Conservation (phyloP, 2,888 invertebrate species). For the Macrosoma leucophasiata region DNA sequence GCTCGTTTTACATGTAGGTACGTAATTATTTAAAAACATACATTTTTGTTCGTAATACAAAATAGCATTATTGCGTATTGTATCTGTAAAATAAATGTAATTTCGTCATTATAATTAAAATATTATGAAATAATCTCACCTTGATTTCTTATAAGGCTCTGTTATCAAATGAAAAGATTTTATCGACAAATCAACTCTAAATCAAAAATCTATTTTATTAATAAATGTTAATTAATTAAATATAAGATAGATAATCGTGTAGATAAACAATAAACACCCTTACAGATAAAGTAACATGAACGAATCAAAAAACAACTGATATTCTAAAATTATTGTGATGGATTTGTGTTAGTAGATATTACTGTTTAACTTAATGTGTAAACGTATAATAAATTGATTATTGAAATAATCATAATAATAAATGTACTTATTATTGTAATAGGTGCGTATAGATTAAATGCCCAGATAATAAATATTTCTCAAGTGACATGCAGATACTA, state of each 20-base stretch:
- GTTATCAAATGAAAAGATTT: slow-evolving; percentile 66
- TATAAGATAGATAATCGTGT: slow-evolving; percentile 21
- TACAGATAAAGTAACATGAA: slow-evolving; percentile 45
- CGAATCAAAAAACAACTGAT: slow-evolving; percentile 71
- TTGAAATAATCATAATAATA: slow-evolving; percentile 24
- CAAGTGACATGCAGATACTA: too few relatives aligned
- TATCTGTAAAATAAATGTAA: slow-evolving; percentile 7
- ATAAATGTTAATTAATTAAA: slow-evolving; percentile 29
- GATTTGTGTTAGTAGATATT: slow-evolving; percentile 64
- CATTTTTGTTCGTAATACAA: too few relatives aligned
- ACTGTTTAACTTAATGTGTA: slow-evolving; percentile 45
- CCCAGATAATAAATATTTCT: too few relatives aligned
- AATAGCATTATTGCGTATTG: too few relatives aligned
- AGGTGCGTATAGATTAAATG: slow-evolving; percentile 24
- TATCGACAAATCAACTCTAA: slow-evolving; percentile 59
- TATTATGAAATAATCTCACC: slow-evolving; percentile 24
- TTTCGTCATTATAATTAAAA: slow-evolving; percentile 10
- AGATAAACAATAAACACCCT: slow-evolving; percentile 30
- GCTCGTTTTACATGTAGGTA: too few relatives aligned
- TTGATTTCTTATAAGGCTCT: slow-evolving; percentile 40
- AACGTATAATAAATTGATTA: slow-evolving; percentile 28
- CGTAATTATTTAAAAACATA: too few relatives aligned
- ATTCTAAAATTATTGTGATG: slow-evolving; percentile 75
- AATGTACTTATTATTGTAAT: slow-evolving; percentile 20
- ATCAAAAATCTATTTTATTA: slow-evolving; percentile 57